These are phyloP conservation scores for Troides aeacus DNA, from an alignment of 2,888 invertebrate genomes.

Conservation along the genomic window DNA sequence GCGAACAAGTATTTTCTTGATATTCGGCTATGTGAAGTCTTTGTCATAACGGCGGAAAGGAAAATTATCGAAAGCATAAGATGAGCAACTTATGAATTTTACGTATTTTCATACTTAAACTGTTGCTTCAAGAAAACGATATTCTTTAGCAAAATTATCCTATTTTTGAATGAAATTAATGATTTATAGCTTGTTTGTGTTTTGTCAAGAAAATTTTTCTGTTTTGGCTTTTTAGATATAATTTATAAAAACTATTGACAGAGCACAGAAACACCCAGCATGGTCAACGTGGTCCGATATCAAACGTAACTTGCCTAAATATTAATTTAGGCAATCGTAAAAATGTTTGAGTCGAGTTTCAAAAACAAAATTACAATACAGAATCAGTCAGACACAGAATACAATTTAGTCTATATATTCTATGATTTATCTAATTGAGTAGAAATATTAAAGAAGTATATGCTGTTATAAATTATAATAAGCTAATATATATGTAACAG, in stretches of 20 bases:
- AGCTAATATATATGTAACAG: slow-evolving; percentile 37
- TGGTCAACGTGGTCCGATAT: too few species aligned
- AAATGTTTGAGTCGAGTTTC: not conserved
- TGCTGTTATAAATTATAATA: not conserved
- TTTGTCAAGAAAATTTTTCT: too few species aligned
- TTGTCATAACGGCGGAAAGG: not conserved
- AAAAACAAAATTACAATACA: not conserved
- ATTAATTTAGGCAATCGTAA: too few species aligned
- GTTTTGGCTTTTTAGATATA: too few species aligned
- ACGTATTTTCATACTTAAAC: not conserved
- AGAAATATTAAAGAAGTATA: not conserved
- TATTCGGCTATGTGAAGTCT: not conserved
- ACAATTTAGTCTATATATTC: not conserved
- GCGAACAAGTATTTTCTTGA: not conserved
- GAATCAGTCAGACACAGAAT: not conserved
- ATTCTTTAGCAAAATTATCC: not conserved
- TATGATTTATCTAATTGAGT: not conserved
- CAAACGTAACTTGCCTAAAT: too few species aligned
- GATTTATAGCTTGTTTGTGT: too few species aligned
- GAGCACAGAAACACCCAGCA: too few species aligned
- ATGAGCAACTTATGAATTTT: not conserved
- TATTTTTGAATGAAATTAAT: too few species aligned
- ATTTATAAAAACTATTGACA: too few species aligned
- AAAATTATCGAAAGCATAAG: not conserved
- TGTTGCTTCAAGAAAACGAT: not conserved